Evolutionary conservation across 2,888 invertebrate genomes (phyloP), one percentile per base, ranked within the genome.

Genomic region (Cephus rjabovi): DNA sequence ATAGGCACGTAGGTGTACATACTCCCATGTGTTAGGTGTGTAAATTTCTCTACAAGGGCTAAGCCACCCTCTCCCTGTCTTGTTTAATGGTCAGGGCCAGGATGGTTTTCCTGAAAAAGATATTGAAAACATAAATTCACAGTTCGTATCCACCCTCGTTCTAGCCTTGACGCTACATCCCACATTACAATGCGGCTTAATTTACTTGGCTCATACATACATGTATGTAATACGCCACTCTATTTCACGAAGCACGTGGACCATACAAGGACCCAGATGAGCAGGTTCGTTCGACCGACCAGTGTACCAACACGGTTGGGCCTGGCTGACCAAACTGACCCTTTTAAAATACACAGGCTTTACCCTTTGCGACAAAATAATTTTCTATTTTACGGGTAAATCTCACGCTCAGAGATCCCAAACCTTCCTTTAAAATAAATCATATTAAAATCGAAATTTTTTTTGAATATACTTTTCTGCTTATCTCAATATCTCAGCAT

Each of bases 111-210:
- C 30, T 56, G 73, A 75, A 69, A 75, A 80, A 83, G 77, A 82
- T 84, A 84, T 86, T 84, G 85, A 82, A 86, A 86, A 83, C 82
- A 83, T 85, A 86, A 85, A 85, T 86, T 85, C 81, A 81, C 82
- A 80, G 83, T 79, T 84, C 77, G 81, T 82, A 76, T 77, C 76
- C 69, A 74, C 76, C 73, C 75, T 74, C n/a, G 31, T 34, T 2
- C 76, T 76, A 70, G 73, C 75, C 56, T 56, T 56, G 56, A 56
- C 71, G 75, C 73, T 75, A 78, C 78, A 75, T 78, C 78, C 78
- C 75, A 71, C 75, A 76, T 76, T 78, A 78, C 78, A 76, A 78
- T 73, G 80, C 79, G 82, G 84, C 83, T 86, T 86, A 84, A 86
- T 86, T 86, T 83, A 82, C 81, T 81, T 69, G 80, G 82, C 80